Base-by-base conservation (phyloP, 2,888 invertebrate species). In the Melipona bicolor region DNA sequence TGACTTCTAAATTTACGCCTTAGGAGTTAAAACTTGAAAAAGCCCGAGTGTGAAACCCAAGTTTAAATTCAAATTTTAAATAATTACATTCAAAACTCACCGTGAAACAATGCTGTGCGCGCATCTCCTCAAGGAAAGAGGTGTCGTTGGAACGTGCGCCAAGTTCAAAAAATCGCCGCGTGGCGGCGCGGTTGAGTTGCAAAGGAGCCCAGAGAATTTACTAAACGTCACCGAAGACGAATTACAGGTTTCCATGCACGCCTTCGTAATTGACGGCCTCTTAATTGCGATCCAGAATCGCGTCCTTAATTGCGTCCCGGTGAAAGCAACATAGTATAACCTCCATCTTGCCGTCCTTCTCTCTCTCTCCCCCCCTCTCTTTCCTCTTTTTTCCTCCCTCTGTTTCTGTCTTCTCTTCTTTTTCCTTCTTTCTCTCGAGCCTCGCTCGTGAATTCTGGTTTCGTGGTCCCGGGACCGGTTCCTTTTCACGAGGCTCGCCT, bases 271-370 rank as follows among this genome's bases (percentile, higher is more conserved):
- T 76, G 79, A 79, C 84, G 73, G 76, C 19, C 64, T 65, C 77
- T 72, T 83, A 79, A 85, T 85, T 85, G 71, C 83, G 59, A 65
- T 59, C 62, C 83, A 43, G 79, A 79, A 83, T 83, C 79, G 79
- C 72, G 79, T 72, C 75, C 79, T 72, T 79, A 84, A 84, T 84
- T 83, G 79, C 83, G 78, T 78, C 74, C 56, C 79, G 83, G 84
- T 83, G 84, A 84, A 84, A 84, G 84, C 83, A 79, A 78, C 75
- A 43, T 59, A 43, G 43, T 68, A 17, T 50, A 65, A 68, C 27
- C 73, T 27, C 15, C 69, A n/a, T 6, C 19, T 54, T 67, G n/a
- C 27, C n/a, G 24, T 59, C n/a, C 43, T 54, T 50, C n/a, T 52
- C 50, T 27, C 50, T 72, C 61, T 36, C 27, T 1, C 36, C 43